Percentiles rank a stretch among this genome's conserved stretches.
Conservation (phyloP, 2,797 vertebrate genomes). For the Rachycentron canadum region DNA sequence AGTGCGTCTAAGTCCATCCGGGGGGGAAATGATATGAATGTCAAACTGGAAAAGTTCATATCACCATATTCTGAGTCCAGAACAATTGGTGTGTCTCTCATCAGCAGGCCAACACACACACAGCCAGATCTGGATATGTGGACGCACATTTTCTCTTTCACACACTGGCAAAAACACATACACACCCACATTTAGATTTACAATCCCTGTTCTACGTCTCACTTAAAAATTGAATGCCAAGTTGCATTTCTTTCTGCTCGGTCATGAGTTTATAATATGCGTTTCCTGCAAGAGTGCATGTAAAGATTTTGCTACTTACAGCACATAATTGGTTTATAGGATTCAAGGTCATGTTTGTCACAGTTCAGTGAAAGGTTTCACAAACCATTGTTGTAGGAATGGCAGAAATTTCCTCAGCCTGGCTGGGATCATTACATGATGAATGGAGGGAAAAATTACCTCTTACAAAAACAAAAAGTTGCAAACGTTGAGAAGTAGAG, state of each 20-base stretch:
- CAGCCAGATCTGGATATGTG: not conserved
- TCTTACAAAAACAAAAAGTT: conserved; percentile 30
- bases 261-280: conserved; percentile 57
- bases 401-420: conserved; percentile 13
- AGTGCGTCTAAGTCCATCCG: conserved; percentile 30
- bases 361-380: conserved; percentile 39
- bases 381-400: conserved; percentile 28
- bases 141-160: conserved; percentile 2
- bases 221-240: conserved; percentile 34
- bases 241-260: conserved; percentile 52
- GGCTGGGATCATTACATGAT: conserved; percentile 36
- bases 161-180: not conserved
- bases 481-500: conserved; percentile 8
- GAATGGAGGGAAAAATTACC: conserved; percentile 39
- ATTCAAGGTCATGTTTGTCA: conserved; percentile 29
- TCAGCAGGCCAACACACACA: conserved; percentile 46
- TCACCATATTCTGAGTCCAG: conserved; percentile 18
- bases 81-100: conserved; percentile 24
- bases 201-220: conserved; percentile 13
- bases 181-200: conserved; percentile 14
- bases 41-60: conserved; percentile 38
- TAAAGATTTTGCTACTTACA: conserved; percentile 40
- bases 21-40: conserved; percentile 30
- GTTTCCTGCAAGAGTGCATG: conserved; percentile 53
- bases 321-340: conserved; percentile 42